Percentiles rank a stretch among this genome's conserved stretches.
These are phyloP conservation scores for Micromesistius poutassou DNA, from an alignment of 2,797 vertebrate genomes.

Conservation along the genomic window DNA sequence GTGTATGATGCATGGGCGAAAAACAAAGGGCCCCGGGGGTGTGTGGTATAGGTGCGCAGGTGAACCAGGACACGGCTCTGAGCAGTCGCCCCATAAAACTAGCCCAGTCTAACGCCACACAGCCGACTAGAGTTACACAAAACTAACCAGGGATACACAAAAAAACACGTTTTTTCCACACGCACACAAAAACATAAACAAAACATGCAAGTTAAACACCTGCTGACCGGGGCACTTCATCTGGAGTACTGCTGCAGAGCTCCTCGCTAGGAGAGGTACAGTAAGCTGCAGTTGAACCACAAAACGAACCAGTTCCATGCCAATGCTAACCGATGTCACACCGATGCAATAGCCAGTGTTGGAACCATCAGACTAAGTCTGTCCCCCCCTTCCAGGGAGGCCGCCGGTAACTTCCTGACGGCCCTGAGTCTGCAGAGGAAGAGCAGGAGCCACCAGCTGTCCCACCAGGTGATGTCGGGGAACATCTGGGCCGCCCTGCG, in stretches of 20 bases:
- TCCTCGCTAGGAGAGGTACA: neutral
- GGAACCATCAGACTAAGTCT: neutral
- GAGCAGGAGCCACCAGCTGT: conserved; percentile 89
- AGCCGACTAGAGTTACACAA: too few species aligned
- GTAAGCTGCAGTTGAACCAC: neutral
- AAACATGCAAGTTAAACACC: too few species aligned
- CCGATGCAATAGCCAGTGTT: neutral
- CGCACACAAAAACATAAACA: too few species aligned
- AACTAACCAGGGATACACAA: too few species aligned
- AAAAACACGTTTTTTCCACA: neutral
- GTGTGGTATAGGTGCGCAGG: neutral
- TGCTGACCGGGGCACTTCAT: too few species aligned
- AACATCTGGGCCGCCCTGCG: conserved; percentile 97
- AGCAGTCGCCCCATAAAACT: neutral
- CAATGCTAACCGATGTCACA: neutral
- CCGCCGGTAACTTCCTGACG: conserved; percentile 96
- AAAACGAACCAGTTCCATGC: neutral
- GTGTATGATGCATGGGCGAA: neutral
- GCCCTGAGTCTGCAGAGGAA: conserved; percentile 95
- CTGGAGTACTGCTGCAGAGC: too few species aligned
- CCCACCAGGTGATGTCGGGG: conserved; percentile 93
- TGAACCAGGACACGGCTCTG: neutral
- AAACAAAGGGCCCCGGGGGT: neutral
- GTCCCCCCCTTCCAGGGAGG: conserved; percentile 79
- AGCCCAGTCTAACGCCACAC: neutral